Conservation (phyloP, 2,888 invertebrate species). For the Linnaemya tessellans region DNA sequence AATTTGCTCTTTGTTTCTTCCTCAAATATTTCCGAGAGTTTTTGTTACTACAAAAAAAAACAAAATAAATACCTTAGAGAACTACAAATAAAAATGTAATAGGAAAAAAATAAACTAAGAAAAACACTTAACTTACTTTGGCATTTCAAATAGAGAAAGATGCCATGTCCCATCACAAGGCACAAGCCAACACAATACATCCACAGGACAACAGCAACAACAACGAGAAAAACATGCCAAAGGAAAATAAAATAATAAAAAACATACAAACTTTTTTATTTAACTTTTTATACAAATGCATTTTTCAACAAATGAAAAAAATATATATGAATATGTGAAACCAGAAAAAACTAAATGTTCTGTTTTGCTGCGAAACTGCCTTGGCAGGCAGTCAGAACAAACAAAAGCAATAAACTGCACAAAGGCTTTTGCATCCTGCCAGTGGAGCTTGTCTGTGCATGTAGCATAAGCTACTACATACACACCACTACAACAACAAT, state of each 20-base stretch:
- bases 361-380: conserved; percentile 13
- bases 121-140: conserved; percentile 69
- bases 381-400: conserved; percentile 28
- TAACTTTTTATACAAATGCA: conserved; percentile 58
- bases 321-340: background rate
- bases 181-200: conserved; percentile 24
- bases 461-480: conserved; percentile 9
- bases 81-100: conserved; percentile 28
- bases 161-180: conserved; percentile 48
- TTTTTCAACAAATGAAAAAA: conserved; percentile 45
- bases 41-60: background rate
- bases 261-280: conserved; percentile 32
- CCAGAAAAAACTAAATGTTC: conserved; percentile 32
- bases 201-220: conserved; percentile 37
- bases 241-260: conserved; percentile 41
- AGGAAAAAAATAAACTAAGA: conserved; percentile 28
- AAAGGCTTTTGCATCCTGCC: conserved; percentile 54
- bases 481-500: conserved; percentile 19
- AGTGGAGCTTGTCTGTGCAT: conserved; percentile 4
- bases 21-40: background rate
- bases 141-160: conserved; percentile 66
- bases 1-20: background rate
- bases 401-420: conserved; percentile 54
- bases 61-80: conserved; percentile 14
- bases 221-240: too few relatives aligned